Base-by-base conservation (phyloP, 2,797 vertebrate species). In the Liparis tanakae region DNA sequence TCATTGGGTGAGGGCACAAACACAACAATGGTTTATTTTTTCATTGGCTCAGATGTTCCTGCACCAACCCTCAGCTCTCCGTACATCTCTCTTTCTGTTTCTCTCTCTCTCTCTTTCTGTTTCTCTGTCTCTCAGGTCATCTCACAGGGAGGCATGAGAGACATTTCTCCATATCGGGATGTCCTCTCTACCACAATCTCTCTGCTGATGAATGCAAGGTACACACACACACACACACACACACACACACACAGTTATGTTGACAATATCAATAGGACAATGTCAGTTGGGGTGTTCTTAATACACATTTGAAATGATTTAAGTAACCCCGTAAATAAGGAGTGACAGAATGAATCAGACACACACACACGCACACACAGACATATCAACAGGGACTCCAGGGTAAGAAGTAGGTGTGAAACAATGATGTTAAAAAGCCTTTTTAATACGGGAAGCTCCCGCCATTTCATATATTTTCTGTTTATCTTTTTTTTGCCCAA, bases 191-290 rank as follows among this genome's bases (percentile, higher is more conserved):
- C 86, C 98, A 99, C 87, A 99, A 99, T 70, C 96, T 99, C 4
- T 99, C 98, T 57, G 97, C 96, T 44, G 98, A 98, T 1, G 97
- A 99, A 84, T 99, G 98, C 95, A 99, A 99, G 97, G 98, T 99
- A 95, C 41, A 44, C 8, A 55, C 39, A 76, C 48, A 67, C 10
- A 55, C 50, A 69, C 33, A 75, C 50, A 60, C 9, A 95, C 41
- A 43, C 7, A 54, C 46, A 76, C 46, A 70, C 53, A 63, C 39
- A 56, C 22, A 51, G 15, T 46, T 46, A 46, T 7, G 17, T 46
- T 3, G 44, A 46, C 44, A 18, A 18, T 18, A 46, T 46, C 44
- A 18, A 44, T 14, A 44, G 2, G 25, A 30, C 25, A 30, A 48
- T 9, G 44, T 18, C 18, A 48, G 18, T n/a, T 18, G 6, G 17